Evolutionary conservation across 2,888 invertebrate genomes (phyloP).

Genomic region (Malthinus seriepunctatus): DNA sequence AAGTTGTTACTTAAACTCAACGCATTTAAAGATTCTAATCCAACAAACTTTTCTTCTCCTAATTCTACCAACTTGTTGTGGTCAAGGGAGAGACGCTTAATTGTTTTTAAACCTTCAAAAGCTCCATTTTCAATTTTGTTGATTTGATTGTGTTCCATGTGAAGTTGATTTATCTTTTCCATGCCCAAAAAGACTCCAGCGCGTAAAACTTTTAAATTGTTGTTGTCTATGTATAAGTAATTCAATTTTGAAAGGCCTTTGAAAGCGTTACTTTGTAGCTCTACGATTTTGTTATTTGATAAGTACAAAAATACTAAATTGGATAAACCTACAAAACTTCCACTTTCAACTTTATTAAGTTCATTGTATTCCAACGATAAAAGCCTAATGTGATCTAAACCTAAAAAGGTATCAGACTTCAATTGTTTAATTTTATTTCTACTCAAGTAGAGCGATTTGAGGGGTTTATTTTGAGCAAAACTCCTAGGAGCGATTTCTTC

Average conservation of each 20-base stretch:
- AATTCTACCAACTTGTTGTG: not conserved
- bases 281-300: slow-evolving; percentile 4
- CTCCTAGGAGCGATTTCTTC: no score
- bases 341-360: not conserved
- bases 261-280: not conserved
- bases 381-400: not conserved
- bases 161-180: not conserved
- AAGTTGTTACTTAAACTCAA: no score
- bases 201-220: slow-evolving; percentile 1
- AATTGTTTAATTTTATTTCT: not conserved
- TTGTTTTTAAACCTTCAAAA: not conserved
- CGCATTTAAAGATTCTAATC: no score
- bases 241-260: not conserved
- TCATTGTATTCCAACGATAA: not conserved
- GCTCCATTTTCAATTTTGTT: not conserved
- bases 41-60: no score
- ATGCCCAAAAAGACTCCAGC: not conserved
- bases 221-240: not conserved
- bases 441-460: not conserved
- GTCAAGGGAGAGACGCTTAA: not conserved
- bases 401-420: not conserved
- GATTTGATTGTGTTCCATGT: not conserved
- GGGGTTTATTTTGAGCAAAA: not conserved
- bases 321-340: slow-evolving; percentile 1
- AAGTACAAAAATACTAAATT: not conserved